Evolutionary conservation across 2,888 invertebrate species (phyloP), one percentile per base, ranked within the genome.

Genomic region (Drosophila acutilabella): DNA sequence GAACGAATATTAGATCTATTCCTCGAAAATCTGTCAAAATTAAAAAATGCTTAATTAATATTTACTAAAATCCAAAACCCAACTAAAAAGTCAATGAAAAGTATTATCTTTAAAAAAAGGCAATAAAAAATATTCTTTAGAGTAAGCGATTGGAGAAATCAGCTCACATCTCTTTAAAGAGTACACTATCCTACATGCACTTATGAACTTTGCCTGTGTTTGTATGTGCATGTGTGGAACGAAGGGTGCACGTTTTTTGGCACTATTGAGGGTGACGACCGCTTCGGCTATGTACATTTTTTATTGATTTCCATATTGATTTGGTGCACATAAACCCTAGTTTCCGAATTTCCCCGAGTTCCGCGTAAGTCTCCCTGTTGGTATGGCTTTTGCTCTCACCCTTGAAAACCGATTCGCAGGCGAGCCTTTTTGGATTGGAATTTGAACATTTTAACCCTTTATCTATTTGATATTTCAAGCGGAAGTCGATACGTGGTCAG

Each of bases 251-350:
- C 44, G 45, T 52, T 64, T 74, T 74, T 69, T 61, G 53, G 47
- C 54, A 71, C 44, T 71, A 56, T 62, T 41, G 36, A 58, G 76
- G 76, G 76, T 76, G 70, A 74, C 77, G 74, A 56, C 54, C 68
- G 56, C 64, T 65, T 26, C 26, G 23, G 51, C 53, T 68, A 64
- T 61, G 68, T 73, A 79, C 71, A 61, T 88, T 88, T 78, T 77
- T 72, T 88, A 88, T 83, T 83, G 86, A 88, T 88, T 88, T 89
- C 84, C 78, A 89, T 88, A 88, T 89, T 82, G 86, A 88, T 89
- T 88, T 88, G 70, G 71, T 77, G 74, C 66, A 78, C 81, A 80
- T 78, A 69, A 67, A 65, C 53, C 67, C 30, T 57, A 62, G 58
- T 71, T 75, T 58, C 40, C 50, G 10, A 57, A 51, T 47, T 75